These are phyloP conservation scores for Phymorhynchus buccinoides DNA, from an alignment of 1,140 invertebrate species.

Conservation along the genomic window DNA sequence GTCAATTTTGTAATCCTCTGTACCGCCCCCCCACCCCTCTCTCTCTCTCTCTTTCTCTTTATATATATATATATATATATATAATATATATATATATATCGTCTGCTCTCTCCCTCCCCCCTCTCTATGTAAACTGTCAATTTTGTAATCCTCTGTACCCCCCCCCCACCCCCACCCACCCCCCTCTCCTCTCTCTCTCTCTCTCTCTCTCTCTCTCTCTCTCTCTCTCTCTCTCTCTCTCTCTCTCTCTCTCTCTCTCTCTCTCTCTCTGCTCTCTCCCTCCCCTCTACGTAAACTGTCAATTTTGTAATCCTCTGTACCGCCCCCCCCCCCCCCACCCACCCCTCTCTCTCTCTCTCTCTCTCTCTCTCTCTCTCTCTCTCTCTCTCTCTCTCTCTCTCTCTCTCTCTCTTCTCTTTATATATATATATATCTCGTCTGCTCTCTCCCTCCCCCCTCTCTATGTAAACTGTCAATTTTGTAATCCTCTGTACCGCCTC, in stretches of 20 bases:
- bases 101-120: too few species aligned
- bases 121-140: too few species aligned
- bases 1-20: too few species aligned
- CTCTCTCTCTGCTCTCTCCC: neutral
- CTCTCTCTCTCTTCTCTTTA: neutral
- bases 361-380: neutral
- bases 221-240: neutral
- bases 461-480: too few species aligned
- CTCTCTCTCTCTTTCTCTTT: neutral
- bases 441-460: neutral
- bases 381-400: neutral
- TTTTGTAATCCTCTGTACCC: too few species aligned
- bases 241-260: neutral
- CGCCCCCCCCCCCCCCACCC: neutral
- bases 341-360: neutral
- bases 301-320: too few species aligned
- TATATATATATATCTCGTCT: neutral
- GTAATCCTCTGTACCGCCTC: neutral
- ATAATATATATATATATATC: too few species aligned
- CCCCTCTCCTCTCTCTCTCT: neutral
- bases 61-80: too few species aligned
- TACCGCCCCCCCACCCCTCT: neutral
- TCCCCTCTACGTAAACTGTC: too few species aligned
- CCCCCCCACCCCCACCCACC: too few species aligned
- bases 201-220: neutral